Conservation (phyloP, 1,140 invertebrate genomes). For the Oryctes rhinoceros region DNA sequence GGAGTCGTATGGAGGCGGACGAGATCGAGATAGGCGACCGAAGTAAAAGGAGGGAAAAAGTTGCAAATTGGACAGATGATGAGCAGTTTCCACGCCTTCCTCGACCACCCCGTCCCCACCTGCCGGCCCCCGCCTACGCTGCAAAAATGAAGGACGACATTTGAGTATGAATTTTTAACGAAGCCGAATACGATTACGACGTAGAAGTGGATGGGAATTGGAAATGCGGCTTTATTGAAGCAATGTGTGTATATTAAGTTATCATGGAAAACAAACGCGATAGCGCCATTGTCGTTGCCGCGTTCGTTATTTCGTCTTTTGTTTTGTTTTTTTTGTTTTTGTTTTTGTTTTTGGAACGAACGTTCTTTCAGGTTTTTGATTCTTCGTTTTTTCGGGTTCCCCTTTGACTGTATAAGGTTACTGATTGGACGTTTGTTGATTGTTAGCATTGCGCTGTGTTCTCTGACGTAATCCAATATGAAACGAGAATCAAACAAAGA, state of each 20-base stretch:
- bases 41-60: background rate
- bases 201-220: background rate
- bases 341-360: background rate
- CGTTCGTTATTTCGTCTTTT: conserved; percentile 9
- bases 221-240: conserved; percentile 26
- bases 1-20: background rate
- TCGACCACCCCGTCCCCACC: background rate
- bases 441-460: background rate
- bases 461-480: background rate
- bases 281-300: background rate
- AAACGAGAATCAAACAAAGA: too few relatives aligned
- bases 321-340: background rate
- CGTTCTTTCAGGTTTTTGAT: background rate
- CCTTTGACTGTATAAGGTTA: background rate
- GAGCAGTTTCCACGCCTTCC: background rate
- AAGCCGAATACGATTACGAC: conserved; percentile 25
- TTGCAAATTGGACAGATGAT: conserved; percentile 35
- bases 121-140: background rate
- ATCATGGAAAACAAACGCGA: conserved; percentile 10
- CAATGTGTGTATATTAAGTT: conserved; percentile 28
- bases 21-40: background rate
- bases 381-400: background rate
- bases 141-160: conserved; percentile 27
- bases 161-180: conserved; percentile 36
- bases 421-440: conserved; percentile 15